Evolutionary conservation across 2,797 vertebrate genomes (phyloP).

Genomic region (Pitangus sulphuratus): DNA sequence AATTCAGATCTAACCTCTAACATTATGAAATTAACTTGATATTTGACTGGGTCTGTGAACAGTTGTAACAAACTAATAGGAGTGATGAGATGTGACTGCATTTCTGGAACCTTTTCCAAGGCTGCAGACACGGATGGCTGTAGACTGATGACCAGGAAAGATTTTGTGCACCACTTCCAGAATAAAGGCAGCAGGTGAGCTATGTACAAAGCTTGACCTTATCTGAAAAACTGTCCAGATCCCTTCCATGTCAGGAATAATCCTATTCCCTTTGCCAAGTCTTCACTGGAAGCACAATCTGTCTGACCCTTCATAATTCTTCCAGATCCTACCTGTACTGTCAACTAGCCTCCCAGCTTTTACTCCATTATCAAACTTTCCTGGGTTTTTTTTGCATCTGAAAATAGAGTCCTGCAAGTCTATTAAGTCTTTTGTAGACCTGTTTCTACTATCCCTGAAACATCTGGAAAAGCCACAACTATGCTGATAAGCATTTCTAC

Average conservation of each 20-base stretch:
- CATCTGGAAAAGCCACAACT: neutral
- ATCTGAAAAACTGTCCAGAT: neutral
- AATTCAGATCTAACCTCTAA: neutral
- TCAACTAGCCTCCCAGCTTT: neutral
- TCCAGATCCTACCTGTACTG: neutral
- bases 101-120: neutral
- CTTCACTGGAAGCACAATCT: neutral
- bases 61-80: neutral
- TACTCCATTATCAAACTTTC: neutral
- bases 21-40: neutral
- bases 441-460: neutral
- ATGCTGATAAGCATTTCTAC: neutral
- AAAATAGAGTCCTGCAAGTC: neutral
- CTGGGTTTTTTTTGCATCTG: neutral
- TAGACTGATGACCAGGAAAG: neutral
- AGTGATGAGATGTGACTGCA: neutral
- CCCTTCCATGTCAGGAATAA: neutral
- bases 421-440: neutral
- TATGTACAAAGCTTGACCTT: neutral
- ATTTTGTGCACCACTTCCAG: neutral
- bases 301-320: neutral
- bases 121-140: neutral
- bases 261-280: neutral
- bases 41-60: neutral
- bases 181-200: neutral